phyloP scores from a whole-genome alignment of 2,888 invertebrate genomes.

The Fragum whitleyi region DNA sequence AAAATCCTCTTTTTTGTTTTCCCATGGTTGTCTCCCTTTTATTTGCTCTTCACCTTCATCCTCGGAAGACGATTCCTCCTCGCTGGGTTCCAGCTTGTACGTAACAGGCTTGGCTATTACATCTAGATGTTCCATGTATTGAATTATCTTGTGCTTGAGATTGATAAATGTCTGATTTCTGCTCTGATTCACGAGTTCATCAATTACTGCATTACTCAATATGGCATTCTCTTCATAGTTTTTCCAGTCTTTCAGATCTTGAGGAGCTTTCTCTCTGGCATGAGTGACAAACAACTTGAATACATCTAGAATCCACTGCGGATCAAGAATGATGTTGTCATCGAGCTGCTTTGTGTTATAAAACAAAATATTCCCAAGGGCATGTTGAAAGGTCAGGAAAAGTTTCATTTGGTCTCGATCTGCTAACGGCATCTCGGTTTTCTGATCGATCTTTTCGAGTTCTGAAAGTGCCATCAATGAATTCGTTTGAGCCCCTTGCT shows the following conservation, averaged over 20 bases:
- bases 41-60: background rate
- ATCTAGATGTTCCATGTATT: constrained; percentile 21
- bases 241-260: background rate
- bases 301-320: constrained; percentile 17
- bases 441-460: background rate
- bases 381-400: constrained; percentile 6
- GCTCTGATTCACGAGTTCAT: background rate
- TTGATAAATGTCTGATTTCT: background rate
- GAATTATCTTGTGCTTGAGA: background rate
- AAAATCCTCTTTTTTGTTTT: background rate
- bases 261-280: background rate
- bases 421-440: background rate
- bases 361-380: constrained; percentile 1
- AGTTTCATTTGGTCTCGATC: background rate
- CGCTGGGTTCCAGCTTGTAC: background rate
- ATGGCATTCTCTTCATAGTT: constrained; percentile 14
- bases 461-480: background rate
- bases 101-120: constrained; percentile 8
- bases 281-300: constrained; percentile 24
- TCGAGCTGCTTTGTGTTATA: background rate
- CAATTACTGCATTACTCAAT: background rate
- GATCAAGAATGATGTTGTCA: constrained; percentile 2
- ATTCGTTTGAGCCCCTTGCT: background rate
- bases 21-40: background rate
- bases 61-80: background rate